Percentiles rank a stretch among this genome's conserved stretches.
Evolutionary conservation across 1,140 invertebrate genomes (phyloP).

Genomic region (Cydia splendana): DNA sequence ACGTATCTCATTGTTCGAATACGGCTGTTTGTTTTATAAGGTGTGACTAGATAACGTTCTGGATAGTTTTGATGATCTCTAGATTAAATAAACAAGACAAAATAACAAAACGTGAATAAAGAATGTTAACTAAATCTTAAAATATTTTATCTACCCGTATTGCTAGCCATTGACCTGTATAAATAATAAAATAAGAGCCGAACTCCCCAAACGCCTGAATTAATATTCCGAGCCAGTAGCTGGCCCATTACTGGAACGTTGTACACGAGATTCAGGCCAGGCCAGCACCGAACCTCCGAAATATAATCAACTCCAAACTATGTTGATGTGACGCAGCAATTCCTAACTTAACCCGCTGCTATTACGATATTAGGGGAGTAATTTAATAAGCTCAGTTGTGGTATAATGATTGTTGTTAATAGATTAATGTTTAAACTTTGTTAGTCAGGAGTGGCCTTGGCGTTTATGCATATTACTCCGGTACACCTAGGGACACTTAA

Average conservation of each 20-base stretch:
- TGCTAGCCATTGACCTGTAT: neutral
- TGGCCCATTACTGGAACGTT: slow-evolving; percentile 18
- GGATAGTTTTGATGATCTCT: too few relatives aligned
- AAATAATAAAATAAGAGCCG: neutral
- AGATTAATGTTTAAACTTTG: slow-evolving; percentile 30
- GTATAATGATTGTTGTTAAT: slow-evolving; percentile 33
- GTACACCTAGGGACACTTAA: slow-evolving; percentile 1
- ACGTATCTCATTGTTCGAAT: too few relatives aligned
- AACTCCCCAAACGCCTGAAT: slow-evolving; percentile 6
- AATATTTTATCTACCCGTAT: neutral
- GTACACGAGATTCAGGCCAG: slow-evolving; percentile 12
- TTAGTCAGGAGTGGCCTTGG: slow-evolving; percentile 10
- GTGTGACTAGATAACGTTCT: too few relatives aligned
- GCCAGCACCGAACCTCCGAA: slow-evolving; percentile 8
- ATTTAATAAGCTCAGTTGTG: slow-evolving; percentile 31
- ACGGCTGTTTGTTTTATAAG: too few relatives aligned
- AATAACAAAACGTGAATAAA: neutral
- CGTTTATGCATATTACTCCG: neutral
- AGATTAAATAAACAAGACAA: neutral
- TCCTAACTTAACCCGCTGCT: slow-evolving; percentile 22
- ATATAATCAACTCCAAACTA: slow-evolving; percentile 32
- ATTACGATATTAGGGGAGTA: slow-evolving; percentile 31
- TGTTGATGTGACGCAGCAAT: slow-evolving; percentile 17
- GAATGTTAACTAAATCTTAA: neutral
- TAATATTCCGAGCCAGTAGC: slow-evolving; percentile 11